A percentile compares a stretch with the other conserved stretches of the same genome.
Evolutionary conservation across 2,113 vertebrate species (phyloP).

Genomic region (Elgaria multicarinata): DNA sequence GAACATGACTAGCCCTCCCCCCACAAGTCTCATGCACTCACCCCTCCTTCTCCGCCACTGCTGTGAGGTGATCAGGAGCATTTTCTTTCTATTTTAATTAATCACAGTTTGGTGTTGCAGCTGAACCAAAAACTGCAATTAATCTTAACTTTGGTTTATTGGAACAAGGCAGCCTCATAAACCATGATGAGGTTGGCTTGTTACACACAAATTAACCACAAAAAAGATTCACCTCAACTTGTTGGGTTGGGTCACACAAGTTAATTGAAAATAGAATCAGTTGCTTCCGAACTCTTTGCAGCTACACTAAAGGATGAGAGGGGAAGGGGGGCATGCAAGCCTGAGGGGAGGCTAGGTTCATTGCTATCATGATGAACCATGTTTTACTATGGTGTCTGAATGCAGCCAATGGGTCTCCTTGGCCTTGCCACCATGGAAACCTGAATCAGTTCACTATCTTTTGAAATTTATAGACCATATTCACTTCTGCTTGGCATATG

Average conservation of each 20-base stretch:
- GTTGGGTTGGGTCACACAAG: neutral
- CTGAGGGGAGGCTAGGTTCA: neutral
- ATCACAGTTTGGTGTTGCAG: neutral
- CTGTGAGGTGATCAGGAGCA: neutral
- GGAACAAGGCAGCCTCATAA: too few relatives aligned
- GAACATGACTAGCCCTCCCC: neutral
- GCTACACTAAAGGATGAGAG: neutral
- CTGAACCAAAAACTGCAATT: neutral
- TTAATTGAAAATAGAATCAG: neutral
- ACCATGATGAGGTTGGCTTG: neutral
- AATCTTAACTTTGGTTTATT: neutral
- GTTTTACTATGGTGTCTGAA: neutral
- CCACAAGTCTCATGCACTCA: neutral
- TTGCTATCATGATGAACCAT: neutral
- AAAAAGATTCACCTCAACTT: neutral
- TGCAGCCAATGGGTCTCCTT: neutral
- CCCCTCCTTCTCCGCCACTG: too few relatives aligned
- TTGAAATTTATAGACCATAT: neutral
- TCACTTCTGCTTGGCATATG: neutral
- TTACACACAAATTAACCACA: neutral
- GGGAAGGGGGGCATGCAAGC: neutral
- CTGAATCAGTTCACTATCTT: conserved; percentile 12
- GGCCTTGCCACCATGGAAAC: neutral
- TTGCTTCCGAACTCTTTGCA: neutral
- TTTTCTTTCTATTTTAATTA: neutral